Conservation (phyloP, 2,797 vertebrate species). For the Acomys russatus region DNA sequence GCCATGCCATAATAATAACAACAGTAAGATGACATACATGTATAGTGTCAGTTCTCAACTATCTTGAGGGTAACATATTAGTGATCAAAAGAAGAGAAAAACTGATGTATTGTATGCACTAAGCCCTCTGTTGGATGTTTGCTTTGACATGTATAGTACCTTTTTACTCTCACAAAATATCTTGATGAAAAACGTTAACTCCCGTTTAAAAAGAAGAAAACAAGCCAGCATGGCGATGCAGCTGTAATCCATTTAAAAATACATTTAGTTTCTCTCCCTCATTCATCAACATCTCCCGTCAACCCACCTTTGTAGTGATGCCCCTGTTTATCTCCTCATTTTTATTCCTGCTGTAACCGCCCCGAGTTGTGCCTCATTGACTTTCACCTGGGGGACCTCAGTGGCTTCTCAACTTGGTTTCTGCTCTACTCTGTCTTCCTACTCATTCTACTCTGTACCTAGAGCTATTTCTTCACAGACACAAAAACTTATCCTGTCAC, state of each 20-base stretch:
- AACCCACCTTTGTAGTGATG: neutral
- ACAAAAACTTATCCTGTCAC: neutral
- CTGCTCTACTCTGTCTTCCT: conserved; percentile 18
- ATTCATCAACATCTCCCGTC: neutral
- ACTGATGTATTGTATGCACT: neutral
- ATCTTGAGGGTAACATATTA: neutral
- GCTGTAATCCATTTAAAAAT: neutral
- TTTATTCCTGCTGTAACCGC: neutral
- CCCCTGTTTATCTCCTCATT: neutral
- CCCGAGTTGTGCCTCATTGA: conserved; percentile 33
- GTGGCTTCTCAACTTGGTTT: neutral
- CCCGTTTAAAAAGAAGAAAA: conserved; percentile 17
- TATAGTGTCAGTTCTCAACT: neutral
- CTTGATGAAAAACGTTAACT: neutral
- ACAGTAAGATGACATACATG: neutral
- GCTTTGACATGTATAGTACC: neutral
- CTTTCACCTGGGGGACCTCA: conserved; percentile 3
- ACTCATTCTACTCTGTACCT: neutral
- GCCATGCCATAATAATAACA: neutral
- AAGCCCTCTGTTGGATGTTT: neutral
- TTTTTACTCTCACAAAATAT: conserved; percentile 50
- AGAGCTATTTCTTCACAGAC: conserved; percentile 2
- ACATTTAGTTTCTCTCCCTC: neutral
- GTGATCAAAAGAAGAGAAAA: neutral
- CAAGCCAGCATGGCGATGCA: neutral